Percentiles rank a stretch among this genome's conserved stretches.
These are phyloP conservation scores for Drosophila serrata DNA, from an alignment of 1,140 invertebrate genomes.

Conservation along the genomic window DNA sequence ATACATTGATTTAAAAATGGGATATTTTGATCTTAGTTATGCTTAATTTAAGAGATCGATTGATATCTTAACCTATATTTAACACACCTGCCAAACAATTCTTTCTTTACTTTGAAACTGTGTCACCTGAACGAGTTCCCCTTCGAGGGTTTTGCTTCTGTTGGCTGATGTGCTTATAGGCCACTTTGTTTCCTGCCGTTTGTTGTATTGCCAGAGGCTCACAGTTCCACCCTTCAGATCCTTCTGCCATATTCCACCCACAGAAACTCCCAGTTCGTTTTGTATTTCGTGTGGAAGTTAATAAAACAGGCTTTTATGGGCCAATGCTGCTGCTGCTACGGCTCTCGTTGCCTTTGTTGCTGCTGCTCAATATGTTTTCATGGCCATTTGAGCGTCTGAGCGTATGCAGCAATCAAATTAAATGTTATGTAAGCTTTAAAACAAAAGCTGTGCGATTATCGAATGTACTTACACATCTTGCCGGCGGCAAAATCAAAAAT, in stretches of 20 bases:
- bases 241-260: slow-evolving; percentile 5
- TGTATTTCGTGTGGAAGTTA: slow-evolving; percentile 74
- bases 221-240: slow-evolving; percentile 9
- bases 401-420: slow-evolving; percentile 81
- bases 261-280: slow-evolving; percentile 8
- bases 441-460: slow-evolving; percentile 51
- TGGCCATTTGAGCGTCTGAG: slow-evolving; percentile 75
- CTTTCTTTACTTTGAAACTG: slow-evolving; percentile 5
- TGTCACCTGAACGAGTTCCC: slow-evolving; percentile 22
- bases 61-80: not conserved
- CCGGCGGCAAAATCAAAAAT: slow-evolving; percentile 47
- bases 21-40: no score
- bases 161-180: slow-evolving; percentile 70
- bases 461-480: slow-evolving; percentile 43
- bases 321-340: slow-evolving; percentile 35
- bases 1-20: not conserved
- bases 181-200: slow-evolving; percentile 67
- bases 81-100: not conserved
- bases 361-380: slow-evolving; percentile 80
- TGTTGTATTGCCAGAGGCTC: slow-evolving; percentile 42
- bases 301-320: slow-evolving; percentile 80
- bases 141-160: slow-evolving; percentile 45
- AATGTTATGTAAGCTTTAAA: slow-evolving; percentile 80
- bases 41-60: no score
- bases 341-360: slow-evolving; percentile 16